Percentiles rank a stretch among this genome's conserved stretches.
These are phyloP conservation scores for Trypoxylon attenuatum DNA, from an alignment of 2,888 invertebrate genomes.

Conservation along the genomic window DNA sequence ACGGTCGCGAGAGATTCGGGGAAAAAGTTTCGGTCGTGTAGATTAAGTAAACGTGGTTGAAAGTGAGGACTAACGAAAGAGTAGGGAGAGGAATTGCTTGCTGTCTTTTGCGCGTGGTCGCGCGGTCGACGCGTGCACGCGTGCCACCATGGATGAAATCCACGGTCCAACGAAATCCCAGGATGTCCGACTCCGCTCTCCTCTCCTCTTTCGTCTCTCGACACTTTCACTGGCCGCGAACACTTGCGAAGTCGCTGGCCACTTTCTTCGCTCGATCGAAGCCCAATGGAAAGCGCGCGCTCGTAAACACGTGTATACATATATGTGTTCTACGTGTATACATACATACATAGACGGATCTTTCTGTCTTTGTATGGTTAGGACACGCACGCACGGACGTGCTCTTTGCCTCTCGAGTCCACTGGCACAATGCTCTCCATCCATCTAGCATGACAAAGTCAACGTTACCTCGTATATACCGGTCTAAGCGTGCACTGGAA, in stretches of 20 bases:
- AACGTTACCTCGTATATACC: no score
- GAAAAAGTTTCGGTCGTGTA: not conserved
- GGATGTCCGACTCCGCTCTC: slow-evolving; percentile 43
- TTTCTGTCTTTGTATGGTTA: no score
- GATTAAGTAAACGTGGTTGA: not conserved
- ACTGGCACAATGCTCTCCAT: no score
- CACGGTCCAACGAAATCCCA: slow-evolving; percentile 41
- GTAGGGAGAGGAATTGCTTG: no score
- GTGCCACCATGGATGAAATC: slow-evolving; percentile 15
- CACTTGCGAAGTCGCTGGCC: slow-evolving; percentile 64
- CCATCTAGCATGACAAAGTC: no score
- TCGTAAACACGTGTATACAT: slow-evolving; percentile 34
- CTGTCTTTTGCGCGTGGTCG: no score
- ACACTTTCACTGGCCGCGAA: slow-evolving; percentile 72
- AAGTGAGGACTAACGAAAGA: no score
- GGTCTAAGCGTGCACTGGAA: no score
- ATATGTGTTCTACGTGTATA: no score
- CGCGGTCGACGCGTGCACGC: not conserved
- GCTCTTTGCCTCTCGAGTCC: no score
- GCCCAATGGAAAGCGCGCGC: slow-evolving; percentile 69
- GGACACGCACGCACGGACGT: no score
- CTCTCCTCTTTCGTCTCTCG: slow-evolving; percentile 46
- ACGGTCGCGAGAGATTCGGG: not conserved
- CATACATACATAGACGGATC: no score
- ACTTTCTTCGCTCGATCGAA: slow-evolving; percentile 74